Conservation (phyloP, 2,888 invertebrate genomes). For the Terebella lapidaria region DNA sequence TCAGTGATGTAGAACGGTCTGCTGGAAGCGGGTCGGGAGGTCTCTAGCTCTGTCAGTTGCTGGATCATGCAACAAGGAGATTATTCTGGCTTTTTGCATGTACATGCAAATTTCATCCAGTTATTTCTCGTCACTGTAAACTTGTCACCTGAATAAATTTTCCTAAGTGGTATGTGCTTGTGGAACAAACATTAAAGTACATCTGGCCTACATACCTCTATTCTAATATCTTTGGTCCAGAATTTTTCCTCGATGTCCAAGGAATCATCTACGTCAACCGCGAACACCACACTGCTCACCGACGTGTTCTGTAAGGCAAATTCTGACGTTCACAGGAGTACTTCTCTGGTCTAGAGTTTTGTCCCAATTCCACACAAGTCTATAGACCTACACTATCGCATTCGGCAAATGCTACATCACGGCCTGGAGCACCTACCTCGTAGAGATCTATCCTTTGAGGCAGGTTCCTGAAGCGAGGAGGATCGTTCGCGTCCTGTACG, state of each 20-base stretch:
- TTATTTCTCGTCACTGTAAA: too few relatives aligned
- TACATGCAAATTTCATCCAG: too few relatives aligned
- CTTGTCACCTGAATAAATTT: too few relatives aligned
- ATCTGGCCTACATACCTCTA: not conserved
- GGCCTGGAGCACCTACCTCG: constrained; percentile 25
- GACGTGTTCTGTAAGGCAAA: constrained; percentile 5
- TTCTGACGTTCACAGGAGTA: too few relatives aligned
- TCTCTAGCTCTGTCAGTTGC: constrained; percentile 3
- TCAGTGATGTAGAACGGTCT: constrained; percentile 8
- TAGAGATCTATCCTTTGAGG: constrained; percentile 12
- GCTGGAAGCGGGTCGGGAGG: not conserved
- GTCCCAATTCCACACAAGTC: too few relatives aligned
- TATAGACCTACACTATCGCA: too few relatives aligned
- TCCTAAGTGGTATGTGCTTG: too few relatives aligned
- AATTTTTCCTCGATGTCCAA: constrained; percentile 8
- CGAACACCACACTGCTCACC: constrained; percentile 6
- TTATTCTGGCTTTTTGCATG: too few relatives aligned
- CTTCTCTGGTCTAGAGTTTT: too few relatives aligned
- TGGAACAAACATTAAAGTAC: too few relatives aligned
- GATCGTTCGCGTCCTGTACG: constrained; percentile 23
- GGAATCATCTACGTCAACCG: constrained; percentile 13
- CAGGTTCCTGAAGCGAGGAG: constrained; percentile 24
- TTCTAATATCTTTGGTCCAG: not conserved
- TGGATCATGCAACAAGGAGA: too few relatives aligned
- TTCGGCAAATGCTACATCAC: too few relatives aligned